A percentile compares a stretch with the other conserved stretches of the same genome.
These are phyloP conservation scores for Nycticebus coucang DNA, from an alignment of 2,113 vertebrate species.

Conservation along the genomic window DNA sequence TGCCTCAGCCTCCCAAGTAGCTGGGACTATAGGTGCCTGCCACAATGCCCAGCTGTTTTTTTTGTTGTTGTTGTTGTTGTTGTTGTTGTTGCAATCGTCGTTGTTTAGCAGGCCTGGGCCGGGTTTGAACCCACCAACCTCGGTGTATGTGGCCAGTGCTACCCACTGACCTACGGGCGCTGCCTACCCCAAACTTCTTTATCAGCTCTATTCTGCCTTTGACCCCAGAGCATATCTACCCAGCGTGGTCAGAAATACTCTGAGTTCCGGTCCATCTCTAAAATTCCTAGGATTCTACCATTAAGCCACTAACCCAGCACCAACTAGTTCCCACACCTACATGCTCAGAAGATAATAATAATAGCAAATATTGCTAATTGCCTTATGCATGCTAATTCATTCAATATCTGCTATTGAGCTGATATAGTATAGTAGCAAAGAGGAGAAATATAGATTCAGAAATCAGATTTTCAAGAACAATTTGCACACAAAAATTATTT, in stretches of 20 bases:
- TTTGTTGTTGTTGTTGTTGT: too few relatives aligned
- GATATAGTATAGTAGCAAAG: neutral
- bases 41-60: too few relatives aligned
- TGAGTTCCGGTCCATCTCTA: neutral
- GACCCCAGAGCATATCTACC: neutral
- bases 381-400: conserved; percentile 34
- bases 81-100: too few relatives aligned
- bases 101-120: too few relatives aligned
- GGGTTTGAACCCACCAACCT: too few relatives aligned
- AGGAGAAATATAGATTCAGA: conserved; percentile 20
- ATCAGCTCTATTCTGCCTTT: conserved; percentile 16
- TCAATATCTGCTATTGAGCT: conserved; percentile 4
- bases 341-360: conserved; percentile 50
- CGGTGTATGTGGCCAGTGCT: too few relatives aligned
- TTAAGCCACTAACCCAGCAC: conserved; percentile 32
- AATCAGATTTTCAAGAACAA: conserved; percentile 24
- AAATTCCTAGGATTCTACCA: conserved; percentile 9
- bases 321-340: conserved; percentile 17
- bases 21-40: too few relatives aligned
- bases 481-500: neutral
- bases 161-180: too few relatives aligned
- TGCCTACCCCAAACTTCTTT: neutral
- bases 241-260: neutral
- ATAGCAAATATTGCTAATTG: conserved; percentile 43
- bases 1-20: too few relatives aligned